phyloP scores from a whole-genome alignment of 2,888 invertebrate genomes.

The Pammene aurita region DNA sequence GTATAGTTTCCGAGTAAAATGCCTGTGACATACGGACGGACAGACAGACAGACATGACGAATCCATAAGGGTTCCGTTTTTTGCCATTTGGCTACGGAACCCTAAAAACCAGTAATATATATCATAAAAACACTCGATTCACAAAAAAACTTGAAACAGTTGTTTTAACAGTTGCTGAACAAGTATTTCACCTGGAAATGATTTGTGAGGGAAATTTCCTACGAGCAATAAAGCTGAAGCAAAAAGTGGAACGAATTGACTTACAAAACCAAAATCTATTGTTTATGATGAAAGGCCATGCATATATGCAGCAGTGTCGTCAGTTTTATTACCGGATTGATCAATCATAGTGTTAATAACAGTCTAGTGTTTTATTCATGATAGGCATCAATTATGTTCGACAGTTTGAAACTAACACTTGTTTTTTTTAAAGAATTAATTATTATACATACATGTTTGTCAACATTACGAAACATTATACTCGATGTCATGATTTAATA shows the following conservation, averaged over 20 bases:
- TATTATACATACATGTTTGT: background rate
- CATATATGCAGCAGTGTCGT: constrained; percentile 40
- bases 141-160: background rate
- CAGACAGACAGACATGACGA: no score
- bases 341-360: constrained; percentile 28
- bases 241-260: constrained; percentile 29
- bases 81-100: no score
- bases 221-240: constrained; percentile 4
- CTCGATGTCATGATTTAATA: background rate
- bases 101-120: no score
- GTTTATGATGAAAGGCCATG: constrained; percentile 35
- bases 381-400: constrained; percentile 4
- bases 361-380: constrained; percentile 23
- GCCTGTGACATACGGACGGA: no score
- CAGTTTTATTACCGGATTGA: constrained; percentile 32
- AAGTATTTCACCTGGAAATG: constrained; percentile 28
- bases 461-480: background rate
- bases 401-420: background rate
- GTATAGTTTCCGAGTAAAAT: no score
- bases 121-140: background rate
- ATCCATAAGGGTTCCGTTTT: no score
- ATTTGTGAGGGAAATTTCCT: constrained; percentile 24
- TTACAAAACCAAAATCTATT: constrained; percentile 30
- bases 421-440: constrained; percentile 1
- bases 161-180: constrained; percentile 7